Percentiles rank a stretch among this genome's conserved stretches.
Evolutionary conservation across 2,797 vertebrate species (phyloP).

Genomic region (Crocidura indochinensis): DNA sequence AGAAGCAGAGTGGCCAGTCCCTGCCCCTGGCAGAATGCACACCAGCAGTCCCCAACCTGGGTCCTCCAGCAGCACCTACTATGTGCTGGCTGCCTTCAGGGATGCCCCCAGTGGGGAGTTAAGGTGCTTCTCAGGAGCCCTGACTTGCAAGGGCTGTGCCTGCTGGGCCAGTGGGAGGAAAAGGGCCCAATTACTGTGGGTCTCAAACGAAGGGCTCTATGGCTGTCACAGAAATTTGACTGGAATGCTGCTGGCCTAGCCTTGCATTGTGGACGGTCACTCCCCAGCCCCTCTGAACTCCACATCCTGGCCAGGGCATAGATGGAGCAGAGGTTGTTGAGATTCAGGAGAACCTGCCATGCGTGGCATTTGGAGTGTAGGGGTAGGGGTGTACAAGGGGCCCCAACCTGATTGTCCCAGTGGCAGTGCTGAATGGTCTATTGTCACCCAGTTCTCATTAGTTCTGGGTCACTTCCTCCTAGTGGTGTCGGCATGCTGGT

Average conservation of each 20-base stretch:
- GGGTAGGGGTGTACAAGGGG: no score
- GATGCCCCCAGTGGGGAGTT: slow-evolving; percentile 81
- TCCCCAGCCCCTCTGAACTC: not conserved
- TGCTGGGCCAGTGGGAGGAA: slow-evolving; percentile 87
- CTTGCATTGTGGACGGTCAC: slow-evolving; percentile 67
- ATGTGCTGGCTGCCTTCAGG: slow-evolving; percentile 8
- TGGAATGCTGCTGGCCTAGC: slow-evolving; percentile 90
- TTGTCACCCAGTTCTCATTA: slow-evolving; percentile 94
- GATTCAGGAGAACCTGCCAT: no score
- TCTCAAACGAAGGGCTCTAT: slow-evolving; percentile 92
- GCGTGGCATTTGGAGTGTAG: no score
- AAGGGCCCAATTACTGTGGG: slow-evolving; percentile 50
- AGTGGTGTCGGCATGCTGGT: slow-evolving; percentile 90
- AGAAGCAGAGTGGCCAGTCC: no score
- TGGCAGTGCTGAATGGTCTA: slow-evolving; percentile 91
- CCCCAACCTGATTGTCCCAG: slow-evolving; percentile 39
- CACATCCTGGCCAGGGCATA: not conserved
- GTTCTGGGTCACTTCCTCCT: slow-evolving; percentile 93
- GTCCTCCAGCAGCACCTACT: slow-evolving; percentile 39
- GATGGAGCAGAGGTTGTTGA: no score
- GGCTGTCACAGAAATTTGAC: slow-evolving; percentile 93
- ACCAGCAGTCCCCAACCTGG: no score
- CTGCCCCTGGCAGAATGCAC: no score
- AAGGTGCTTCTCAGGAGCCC: slow-evolving; percentile 86
- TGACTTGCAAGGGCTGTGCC: slow-evolving; percentile 78